Conservation (phyloP, 2,797 vertebrate genomes). For the Ceyx erithaca region DNA sequence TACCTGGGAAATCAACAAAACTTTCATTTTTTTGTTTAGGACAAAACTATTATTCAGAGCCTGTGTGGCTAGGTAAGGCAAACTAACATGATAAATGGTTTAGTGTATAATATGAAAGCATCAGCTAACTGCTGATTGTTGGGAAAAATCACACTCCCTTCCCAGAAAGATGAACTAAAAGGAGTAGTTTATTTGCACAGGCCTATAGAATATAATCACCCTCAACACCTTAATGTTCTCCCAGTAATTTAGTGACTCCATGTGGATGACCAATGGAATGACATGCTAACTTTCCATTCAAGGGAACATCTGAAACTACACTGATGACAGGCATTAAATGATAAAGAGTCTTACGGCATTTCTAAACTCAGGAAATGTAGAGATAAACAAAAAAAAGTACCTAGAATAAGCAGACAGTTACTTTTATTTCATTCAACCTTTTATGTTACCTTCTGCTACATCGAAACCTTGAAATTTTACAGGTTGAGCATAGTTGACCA, state of each 20-base stretch:
- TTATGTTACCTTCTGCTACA: constrained; percentile 90
- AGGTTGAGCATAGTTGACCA: constrained; percentile 99
- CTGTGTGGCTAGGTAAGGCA: neutral
- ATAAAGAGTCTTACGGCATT: neutral
- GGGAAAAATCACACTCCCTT: neutral
- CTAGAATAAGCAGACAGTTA: constrained; percentile 60
- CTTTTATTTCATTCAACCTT: constrained; percentile 67
- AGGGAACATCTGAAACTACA: neutral
- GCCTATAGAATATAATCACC: neutral
- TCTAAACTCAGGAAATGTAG: neutral
- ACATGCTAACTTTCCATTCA: constrained; percentile 9
- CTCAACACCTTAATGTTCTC: neutral
- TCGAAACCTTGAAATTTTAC: constrained; percentile 98
- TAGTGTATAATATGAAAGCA: neutral
- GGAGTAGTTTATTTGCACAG: neutral
- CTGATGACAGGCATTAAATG: neutral
- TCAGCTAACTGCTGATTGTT: neutral
- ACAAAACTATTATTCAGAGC: neutral
- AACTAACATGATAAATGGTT: neutral
- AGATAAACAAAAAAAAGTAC: neutral
- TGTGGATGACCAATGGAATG: constrained; percentile 70
- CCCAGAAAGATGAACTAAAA: neutral
- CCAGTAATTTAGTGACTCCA: constrained; percentile 72
- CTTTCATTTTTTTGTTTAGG: neutral
- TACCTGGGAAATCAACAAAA: neutral